Evolutionary conservation across 2,797 vertebrate species (phyloP).

Genomic region (Pangasius sanitwongsei): DNA sequence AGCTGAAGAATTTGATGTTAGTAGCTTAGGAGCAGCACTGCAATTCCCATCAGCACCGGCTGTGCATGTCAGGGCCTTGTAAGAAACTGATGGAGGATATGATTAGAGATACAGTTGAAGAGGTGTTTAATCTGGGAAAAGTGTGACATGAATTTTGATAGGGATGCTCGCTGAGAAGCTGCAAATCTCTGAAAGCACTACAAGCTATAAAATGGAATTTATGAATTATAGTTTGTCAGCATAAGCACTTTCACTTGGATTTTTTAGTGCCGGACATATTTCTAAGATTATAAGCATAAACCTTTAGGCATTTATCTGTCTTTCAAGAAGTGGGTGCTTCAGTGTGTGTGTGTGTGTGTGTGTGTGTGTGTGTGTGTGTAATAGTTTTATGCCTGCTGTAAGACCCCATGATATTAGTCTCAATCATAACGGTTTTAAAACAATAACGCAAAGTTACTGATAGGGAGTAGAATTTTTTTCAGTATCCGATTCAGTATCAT

Average conservation of each 20-base stretch:
- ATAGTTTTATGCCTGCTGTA: not conserved
- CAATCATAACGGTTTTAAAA: not conserved
- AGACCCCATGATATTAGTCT: not conserved
- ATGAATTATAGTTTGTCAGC: not conserved
- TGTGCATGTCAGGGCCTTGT: constrained; percentile 49
- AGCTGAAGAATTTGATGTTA: not conserved
- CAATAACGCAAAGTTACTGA: not conserved
- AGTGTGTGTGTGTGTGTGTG: not conserved
- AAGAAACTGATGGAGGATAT: constrained; percentile 61
- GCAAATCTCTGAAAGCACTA: not conserved
- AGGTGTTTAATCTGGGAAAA: constrained; percentile 16
- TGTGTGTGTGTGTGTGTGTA: too few relatives aligned
- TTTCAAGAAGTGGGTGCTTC: not conserved
- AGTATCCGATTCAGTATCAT: not conserved
- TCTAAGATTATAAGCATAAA: not conserved
- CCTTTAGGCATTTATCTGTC: not conserved
- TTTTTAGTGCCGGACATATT: not conserved
- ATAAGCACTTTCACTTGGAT: not conserved
- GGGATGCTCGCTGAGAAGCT: not conserved
- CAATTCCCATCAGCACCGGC: constrained; percentile 46
- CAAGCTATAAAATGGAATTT: constrained; percentile 5
- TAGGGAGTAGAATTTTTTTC: not conserved
- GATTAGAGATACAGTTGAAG: constrained; percentile 38
- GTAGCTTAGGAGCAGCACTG: constrained; percentile 7
- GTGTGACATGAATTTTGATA: constrained; percentile 30